phyloP scores from a whole-genome alignment of 1,140 invertebrate species.

The Maniola jurtina region DNA sequence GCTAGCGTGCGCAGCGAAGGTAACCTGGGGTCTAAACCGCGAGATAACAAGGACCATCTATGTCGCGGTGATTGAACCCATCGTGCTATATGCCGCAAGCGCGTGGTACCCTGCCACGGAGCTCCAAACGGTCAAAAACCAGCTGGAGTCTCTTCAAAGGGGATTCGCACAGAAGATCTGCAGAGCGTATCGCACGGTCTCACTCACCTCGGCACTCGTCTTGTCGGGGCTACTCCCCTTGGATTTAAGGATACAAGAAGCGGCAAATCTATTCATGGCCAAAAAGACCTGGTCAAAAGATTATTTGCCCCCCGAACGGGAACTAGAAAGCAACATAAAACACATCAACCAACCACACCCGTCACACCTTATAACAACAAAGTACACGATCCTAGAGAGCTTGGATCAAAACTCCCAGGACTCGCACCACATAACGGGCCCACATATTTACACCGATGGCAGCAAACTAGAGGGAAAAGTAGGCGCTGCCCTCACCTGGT shows the following conservation, averaged over 20 bases:
- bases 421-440: no score
- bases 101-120: not conserved
- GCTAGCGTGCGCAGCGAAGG: constrained; percentile 6
- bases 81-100: not conserved
- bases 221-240: constrained; percentile 7
- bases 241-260: constrained; percentile 10
- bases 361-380: not conserved
- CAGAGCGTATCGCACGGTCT: constrained; percentile 14
- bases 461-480: constrained; percentile 6
- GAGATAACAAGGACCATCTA: constrained; percentile 17
- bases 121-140: not conserved
- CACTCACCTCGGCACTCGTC: constrained; percentile 6
- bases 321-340: not conserved
- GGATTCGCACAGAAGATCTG: not conserved
- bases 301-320: not conserved
- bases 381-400: not conserved
- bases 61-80: not conserved
- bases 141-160: not conserved
- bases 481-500: constrained; percentile 2
- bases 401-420: not conserved
- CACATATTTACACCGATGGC: constrained; percentile 6
- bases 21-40: not conserved
- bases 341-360: not conserved
- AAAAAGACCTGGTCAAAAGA: not conserved
- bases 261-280: not conserved